Evolutionary conservation across 1,140 invertebrate species (phyloP), one percentile per base, ranked within the genome.

Genomic region (Listronotus bonariensis): DNA sequence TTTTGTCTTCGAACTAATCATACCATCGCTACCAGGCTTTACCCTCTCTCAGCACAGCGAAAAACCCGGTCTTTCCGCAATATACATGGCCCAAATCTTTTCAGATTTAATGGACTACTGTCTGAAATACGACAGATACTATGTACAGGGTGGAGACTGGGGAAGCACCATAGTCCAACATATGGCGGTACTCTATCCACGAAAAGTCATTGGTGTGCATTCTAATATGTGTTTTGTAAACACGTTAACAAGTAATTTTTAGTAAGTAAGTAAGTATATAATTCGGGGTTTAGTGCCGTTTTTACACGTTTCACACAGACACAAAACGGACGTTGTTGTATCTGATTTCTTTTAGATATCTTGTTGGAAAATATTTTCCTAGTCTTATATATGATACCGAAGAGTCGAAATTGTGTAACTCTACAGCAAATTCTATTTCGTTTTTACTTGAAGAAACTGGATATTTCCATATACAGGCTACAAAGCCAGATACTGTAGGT

Each of bases 401-500:
- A n/a, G n/a, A n/a, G n/a, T n/a, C n/a, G n/a, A n/a, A n/a, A n/a
- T n/a, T n/a, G n/a, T n/a, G n/a, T n/a, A n/a, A n/a, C n/a, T n/a
- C n/a, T n/a, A n/a, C n/a, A n/a, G n/a, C n/a, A n/a, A n/a, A n/a
- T n/a, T n/a, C n/a, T n/a, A n/a, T n/a, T n/a, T n/a, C n/a, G n/a
- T 14, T 8, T 40, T 17, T 60, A 2, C 15, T 57, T 1, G 11
- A 51, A 8, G 92, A 95, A 78, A 76, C 76, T 42, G 95, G 93
- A n/a, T 97, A 96, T 72, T 73, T 91, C 17, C 91, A 94, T 73
- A 78, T 96, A 17, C 94, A 97, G 80, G 83, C n/a, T n/a, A n/a
- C n/a, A n/a, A n/a, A n/a, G n/a, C n/a, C n/a, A n/a, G n/a, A n/a
- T n/a, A n/a, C n/a, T 12, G 80, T 96, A 58, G 92, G 91, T 90